Conservation (phyloP, 1,140 invertebrate genomes). For the Drosophila obscura region DNA sequence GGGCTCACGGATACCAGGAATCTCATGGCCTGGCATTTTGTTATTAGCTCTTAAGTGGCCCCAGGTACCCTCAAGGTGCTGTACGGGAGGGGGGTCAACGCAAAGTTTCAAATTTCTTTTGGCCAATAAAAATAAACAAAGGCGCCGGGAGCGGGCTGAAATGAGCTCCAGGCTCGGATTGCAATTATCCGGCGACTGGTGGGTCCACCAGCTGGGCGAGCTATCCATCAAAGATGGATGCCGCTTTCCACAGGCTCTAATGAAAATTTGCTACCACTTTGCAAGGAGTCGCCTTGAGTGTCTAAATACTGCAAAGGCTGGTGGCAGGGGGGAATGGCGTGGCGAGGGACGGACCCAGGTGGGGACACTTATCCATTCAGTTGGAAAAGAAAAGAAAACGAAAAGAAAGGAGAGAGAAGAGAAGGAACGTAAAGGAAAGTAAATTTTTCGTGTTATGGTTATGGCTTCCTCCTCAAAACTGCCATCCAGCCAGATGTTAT, state of each 20-base stretch:
- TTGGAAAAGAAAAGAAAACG: not conserved
- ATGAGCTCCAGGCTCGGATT: conserved; percentile 51
- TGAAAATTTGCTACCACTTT: conserved; percentile 54
- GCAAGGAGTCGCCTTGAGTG: not conserved
- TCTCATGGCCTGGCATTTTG: conserved; percentile 35
- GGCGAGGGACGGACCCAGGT: conserved; percentile 9
- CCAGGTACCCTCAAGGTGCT: conserved; percentile 47
- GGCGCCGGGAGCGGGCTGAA: not conserved
- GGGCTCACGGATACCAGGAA: no score
- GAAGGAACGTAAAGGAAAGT: no score
- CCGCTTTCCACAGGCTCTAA: conserved; percentile 38
- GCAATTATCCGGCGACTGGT: conserved; percentile 53
- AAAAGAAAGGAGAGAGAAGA: no score
- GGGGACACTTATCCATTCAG: conserved; percentile 11
- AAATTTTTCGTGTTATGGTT: conserved; percentile 28
- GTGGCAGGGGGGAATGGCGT: not conserved
- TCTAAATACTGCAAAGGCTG: no score
- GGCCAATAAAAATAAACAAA: conserved; percentile 57
- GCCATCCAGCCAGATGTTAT: conserved; percentile 36
- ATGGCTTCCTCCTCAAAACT: conserved; percentile 14
- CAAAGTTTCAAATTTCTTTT: conserved; percentile 67
- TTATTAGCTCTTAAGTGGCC: conserved; percentile 62
- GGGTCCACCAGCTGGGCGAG: conserved; percentile 30
- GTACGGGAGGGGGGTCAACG: conserved; percentile 21
- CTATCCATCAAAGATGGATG: conserved; percentile 62